A percentile compares a stretch with the other conserved stretches of the same genome.
phyloP scores from a whole-genome alignment of 1,140 invertebrate genomes.

The Helicorthomorpha holstii region DNA sequence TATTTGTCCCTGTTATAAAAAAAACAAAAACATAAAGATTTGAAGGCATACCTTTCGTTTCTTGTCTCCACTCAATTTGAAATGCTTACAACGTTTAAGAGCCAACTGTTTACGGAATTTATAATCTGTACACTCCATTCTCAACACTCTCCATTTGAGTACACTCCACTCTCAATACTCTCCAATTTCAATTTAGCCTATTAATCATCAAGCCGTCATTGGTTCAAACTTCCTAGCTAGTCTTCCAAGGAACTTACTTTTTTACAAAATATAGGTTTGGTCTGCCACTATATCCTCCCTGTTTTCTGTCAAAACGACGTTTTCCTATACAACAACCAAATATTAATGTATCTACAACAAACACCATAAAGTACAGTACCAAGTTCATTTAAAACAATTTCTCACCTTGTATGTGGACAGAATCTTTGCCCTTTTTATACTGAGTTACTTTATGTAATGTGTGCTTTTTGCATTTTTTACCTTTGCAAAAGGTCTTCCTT shows the following conservation, averaged over 20 bases:
- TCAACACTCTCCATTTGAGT: too few relatives aligned
- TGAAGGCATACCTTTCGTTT: constrained; percentile 58
- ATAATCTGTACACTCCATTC: constrained; percentile 98
- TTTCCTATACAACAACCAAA: constrained; percentile 25
- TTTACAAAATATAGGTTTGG: constrained; percentile 99
- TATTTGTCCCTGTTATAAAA: constrained; percentile 58
- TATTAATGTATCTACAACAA: neutral
- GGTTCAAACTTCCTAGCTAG: too few relatives aligned
- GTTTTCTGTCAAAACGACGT: constrained; percentile 96
- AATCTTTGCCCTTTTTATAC: constrained; percentile 97
- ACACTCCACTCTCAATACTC: too few relatives aligned
- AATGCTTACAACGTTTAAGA: constrained; percentile 98
- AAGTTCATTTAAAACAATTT: neutral
- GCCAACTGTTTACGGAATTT: constrained; percentile 94
- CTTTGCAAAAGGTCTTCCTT: constrained; percentile 81
- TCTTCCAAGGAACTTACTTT: constrained; percentile 56
- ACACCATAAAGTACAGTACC: too few relatives aligned
- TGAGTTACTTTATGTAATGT: constrained; percentile 98
- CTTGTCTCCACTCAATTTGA: constrained; percentile 98
- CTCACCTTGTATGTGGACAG: constrained; percentile 34
- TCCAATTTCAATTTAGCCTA: too few relatives aligned
- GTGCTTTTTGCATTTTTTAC: constrained; percentile 95
- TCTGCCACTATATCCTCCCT: constrained; percentile 98
- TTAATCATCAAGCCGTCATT: too few relatives aligned
- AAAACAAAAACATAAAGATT: constrained; percentile 1